A percentile compares a stretch with the other conserved stretches of the same genome.
phyloP scores from a whole-genome alignment of 2,113 vertebrate genomes.

The Mastomys natalensis region DNA sequence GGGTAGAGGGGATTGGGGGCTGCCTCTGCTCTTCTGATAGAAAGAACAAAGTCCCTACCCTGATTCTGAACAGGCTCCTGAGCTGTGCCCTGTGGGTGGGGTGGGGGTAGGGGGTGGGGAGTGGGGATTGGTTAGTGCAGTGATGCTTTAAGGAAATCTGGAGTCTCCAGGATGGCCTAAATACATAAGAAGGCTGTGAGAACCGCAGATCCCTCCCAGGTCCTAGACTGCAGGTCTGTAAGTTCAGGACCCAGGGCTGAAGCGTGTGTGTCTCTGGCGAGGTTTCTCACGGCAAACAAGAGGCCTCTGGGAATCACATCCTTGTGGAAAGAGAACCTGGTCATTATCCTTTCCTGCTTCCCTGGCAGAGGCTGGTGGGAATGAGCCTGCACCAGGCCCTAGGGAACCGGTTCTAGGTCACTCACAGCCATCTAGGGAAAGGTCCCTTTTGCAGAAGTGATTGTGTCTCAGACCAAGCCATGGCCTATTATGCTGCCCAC shows the following conservation, averaged over 20 bases:
- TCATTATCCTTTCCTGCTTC: constrained; percentile 20
- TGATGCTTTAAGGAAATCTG: neutral
- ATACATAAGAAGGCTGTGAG: neutral
- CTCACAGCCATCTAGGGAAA: neutral
- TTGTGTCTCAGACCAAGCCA: neutral
- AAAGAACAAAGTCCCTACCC: rapidly evolving
- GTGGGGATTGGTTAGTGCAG: neutral
- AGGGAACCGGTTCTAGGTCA: constrained; percentile 8
- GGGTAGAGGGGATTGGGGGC: neutral
- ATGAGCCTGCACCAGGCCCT: constrained; percentile 15
- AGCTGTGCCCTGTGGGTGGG: neutral
- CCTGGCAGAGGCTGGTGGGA: constrained; percentile 47
- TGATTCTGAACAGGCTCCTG: neutral
- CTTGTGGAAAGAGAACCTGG: neutral
- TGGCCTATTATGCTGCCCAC: rapidly evolving
- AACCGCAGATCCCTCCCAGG: neutral
- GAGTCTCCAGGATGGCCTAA: neutral
- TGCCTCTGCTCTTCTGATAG: neutral
- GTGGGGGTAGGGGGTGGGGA: too few relatives aligned
- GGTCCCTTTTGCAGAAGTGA: neutral
- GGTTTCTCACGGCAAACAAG: constrained; percentile 57
- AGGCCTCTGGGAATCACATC: constrained; percentile 59
- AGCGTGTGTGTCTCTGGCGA: neutral
- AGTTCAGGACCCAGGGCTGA: constrained; percentile 1
- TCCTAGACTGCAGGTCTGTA: neutral